Evolutionary conservation across 2,113 vertebrate genomes (phyloP), one percentile per base, ranked within the genome.

Genomic region (Excalfactoria chinensis): DNA sequence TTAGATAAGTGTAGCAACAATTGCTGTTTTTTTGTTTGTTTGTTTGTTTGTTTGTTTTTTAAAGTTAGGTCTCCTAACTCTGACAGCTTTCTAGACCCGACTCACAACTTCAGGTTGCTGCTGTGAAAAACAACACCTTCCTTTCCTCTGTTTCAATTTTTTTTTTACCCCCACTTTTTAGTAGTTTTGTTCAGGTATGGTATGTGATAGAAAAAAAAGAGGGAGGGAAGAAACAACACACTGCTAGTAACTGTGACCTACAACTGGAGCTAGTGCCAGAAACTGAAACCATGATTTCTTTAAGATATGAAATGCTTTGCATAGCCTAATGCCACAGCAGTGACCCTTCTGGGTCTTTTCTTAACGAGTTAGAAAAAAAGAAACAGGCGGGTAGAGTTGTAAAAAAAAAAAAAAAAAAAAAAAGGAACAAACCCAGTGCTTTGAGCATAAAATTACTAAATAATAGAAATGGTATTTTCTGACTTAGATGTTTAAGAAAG

Each of bases 381-480:
- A 23, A 73, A 43, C 1, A 14, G 3, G 7, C 1, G 8, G 18
- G 11, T 7, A 30, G 8, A 32, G 2, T 40, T 58, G 4, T 0
- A 21, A 49, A 86, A 15, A 75, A 93, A 8, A 53, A 21, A 37
- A 37, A 37, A 37, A 37, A 37, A 37, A 10, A 49, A 86, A 15
- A 76, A 93, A 8, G 53, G 51, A 46, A 90, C 30, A 71, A 79
- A 82, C 19, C 18, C 78, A 62, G 35, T 37, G 9, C 28, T 91
- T 93, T 95, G 93, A 87, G 68, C 72, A 84, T 95, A 88, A 93
- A 95, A 95, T 95, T 95, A 72, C 88, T 96, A 75, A 96, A 96
- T 97, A 96, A 93, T 86, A 97, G 90, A 96, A 94, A 95, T 68
- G 56, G 30, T 89, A 93, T 97, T 97, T 97, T 97, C 87, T 95